Evolutionary conservation across 2,888 invertebrate species (phyloP), one percentile per base, ranked within the genome.

Genomic region (Phaonia tiefii): DNA sequence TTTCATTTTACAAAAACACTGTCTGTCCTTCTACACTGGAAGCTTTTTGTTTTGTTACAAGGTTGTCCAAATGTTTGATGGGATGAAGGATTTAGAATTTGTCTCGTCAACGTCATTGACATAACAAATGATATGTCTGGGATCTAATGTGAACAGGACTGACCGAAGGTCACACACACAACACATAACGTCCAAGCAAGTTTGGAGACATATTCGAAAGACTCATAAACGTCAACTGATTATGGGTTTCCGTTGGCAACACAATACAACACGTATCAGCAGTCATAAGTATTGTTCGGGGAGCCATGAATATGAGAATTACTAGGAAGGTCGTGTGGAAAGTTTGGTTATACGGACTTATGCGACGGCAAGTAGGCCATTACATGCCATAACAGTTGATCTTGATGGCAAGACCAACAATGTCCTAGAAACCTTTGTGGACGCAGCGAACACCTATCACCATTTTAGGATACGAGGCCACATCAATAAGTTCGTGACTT

Each of bases 221-320:
- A 22, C 63, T 22, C 63, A 63, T 22, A 63, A 63, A 63, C 8
- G 42, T 42, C 42, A 63, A 22, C 63, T 20, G 22, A 22, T 63
- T 42, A 22, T 63, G 39, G 37, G 39, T 42, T 39, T 63, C 42
- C 39, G 39, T 63, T 63, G 60, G 10, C 37, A 17, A 42, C 63
- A 63, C 58, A 63, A 63, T 8, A 31, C 31, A 31, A 31, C 31
- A 31, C 31, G n/a, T n/a, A n/a, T n/a, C n/a, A n/a, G n/a, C n/a
- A n/a, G n/a, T n/a, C n/a, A n/a, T n/a, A n/a, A n/a, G n/a, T n/a
- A n/a, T n/a, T n/a, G n/a, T n/a, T n/a, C n/a, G n/a, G n/a, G n/a
- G n/a, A n/a, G n/a, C n/a, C n/a, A n/a, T n/a, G n/a, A n/a, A n/a
- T n/a, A n/a, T n/a, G n/a, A n/a, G n/a, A n/a, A n/a, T n/a, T n/a